These are phyloP conservation scores for Kryptopterus vitreolus DNA, from an alignment of 2,797 vertebrate genomes.

Conservation along the genomic window DNA sequence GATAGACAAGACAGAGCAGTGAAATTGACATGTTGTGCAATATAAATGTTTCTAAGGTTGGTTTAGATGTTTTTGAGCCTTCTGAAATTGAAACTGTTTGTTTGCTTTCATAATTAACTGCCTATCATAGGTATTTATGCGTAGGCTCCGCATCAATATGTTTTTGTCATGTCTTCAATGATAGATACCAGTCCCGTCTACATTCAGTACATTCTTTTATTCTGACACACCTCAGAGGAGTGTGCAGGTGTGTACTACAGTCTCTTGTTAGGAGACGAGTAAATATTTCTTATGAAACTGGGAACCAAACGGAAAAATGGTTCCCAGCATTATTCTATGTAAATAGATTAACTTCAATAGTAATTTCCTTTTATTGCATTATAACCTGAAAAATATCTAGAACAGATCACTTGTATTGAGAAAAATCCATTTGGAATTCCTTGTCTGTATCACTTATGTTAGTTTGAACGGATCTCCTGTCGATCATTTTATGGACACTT, in stretches of 20 bases:
- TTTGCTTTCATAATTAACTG: not conserved
- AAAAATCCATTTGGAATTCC: not conserved
- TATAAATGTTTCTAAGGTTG: not conserved
- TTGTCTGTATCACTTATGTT: not conserved
- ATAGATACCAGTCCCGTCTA: too few species aligned
- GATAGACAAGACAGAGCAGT: not conserved
- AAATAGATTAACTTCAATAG: not conserved
- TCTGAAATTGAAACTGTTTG: not conserved
- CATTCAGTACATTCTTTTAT: too few species aligned
- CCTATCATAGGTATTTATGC: not conserved
- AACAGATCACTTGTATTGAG: not conserved
- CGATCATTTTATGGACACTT: not conserved
- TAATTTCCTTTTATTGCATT: not conserved
- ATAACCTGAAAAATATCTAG: not conserved
- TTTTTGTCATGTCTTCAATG: too few species aligned
- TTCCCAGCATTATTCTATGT: not conserved
- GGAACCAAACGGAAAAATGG: not conserved
- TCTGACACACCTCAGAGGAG: too few species aligned
- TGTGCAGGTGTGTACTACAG: not conserved
- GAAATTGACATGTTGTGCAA: too few species aligned
- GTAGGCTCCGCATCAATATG: not conserved
- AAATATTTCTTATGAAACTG: not conserved
- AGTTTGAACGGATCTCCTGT: not conserved
- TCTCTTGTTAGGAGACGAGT: constrained; percentile 5
- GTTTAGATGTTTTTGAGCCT: not conserved